Evolutionary conservation across 2,797 vertebrate species (phyloP).

Genomic region (Leontocebus nigricollis): DNA sequence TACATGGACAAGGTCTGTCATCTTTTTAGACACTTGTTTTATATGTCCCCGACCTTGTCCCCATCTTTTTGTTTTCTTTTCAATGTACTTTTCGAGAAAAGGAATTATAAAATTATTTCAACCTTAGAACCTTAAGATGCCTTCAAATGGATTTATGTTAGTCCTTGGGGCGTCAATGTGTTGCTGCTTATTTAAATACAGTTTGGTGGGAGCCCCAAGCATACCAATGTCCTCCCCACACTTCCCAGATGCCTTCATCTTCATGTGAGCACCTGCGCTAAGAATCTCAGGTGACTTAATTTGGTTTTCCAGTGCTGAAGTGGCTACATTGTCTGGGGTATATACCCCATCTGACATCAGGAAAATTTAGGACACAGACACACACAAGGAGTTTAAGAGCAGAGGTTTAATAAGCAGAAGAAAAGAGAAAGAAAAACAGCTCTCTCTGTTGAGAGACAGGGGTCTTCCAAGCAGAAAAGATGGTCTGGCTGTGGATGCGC

Average conservation of each 20-base stretch:
- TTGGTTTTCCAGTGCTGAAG: neutral
- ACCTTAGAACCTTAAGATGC: neutral
- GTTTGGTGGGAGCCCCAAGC: neutral
- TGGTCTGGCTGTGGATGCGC: neutral
- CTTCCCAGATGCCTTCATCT: neutral
- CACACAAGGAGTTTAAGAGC: neutral
- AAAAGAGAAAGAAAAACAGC: neutral
- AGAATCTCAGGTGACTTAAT: neutral
- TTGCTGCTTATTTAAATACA: neutral
- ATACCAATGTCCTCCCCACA: neutral
- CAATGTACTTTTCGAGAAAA: neutral
- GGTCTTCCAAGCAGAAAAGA: neutral
- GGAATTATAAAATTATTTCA: neutral
- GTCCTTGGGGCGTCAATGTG: neutral
- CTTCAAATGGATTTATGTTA: neutral
- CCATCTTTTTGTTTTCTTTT: neutral
- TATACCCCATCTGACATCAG: accelerated
- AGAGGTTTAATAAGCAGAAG: neutral
- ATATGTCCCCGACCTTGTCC: neutral
- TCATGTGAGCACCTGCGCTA: neutral
- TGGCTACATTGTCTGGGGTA: neutral
- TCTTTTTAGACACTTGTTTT: neutral
- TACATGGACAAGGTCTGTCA: neutral
- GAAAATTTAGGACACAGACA: neutral
- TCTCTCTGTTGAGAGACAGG: neutral